Percentiles rank a stretch among this genome's conserved stretches.
These are phyloP conservation scores for Muscina levida DNA, from an alignment of 2,888 invertebrate species.

Conservation along the genomic window DNA sequence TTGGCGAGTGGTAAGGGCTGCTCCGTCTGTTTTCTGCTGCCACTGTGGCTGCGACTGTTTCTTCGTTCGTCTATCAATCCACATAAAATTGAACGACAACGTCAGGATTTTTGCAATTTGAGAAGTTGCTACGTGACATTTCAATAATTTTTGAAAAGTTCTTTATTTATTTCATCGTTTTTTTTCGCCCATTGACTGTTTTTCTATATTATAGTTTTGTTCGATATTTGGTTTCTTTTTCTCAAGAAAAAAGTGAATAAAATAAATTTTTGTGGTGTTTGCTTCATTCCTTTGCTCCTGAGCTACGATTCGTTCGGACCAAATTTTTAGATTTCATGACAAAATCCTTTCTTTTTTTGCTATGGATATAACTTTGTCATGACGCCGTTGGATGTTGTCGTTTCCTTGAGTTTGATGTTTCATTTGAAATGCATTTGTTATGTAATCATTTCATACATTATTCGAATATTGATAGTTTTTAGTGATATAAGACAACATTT, in stretches of 20 bases:
- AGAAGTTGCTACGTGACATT: constrained; percentile 79
- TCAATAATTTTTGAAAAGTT: constrained; percentile 79
- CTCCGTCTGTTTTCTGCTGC: constrained; percentile 18
- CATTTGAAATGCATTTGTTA: constrained; percentile 49
- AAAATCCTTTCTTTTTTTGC: constrained; percentile 68
- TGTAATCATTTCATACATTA: constrained; percentile 48
- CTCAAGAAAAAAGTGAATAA: constrained; percentile 37
- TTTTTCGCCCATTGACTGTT: constrained; percentile 11
- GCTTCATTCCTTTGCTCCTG: constrained; percentile 53
- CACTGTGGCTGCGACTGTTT: constrained; percentile 24
- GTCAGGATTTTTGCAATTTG: constrained; percentile 79
- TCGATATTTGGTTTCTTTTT: constrained; percentile 33
- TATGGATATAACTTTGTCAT: constrained; percentile 78
- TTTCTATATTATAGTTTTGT: constrained; percentile 50
- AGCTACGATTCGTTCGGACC: constrained; percentile 59
- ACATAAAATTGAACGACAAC: constrained; percentile 78
- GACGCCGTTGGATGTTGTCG: constrained; percentile 59
- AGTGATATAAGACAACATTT: constrained; percentile 57
- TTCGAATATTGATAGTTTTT: constrained; percentile 45
- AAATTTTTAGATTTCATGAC: constrained; percentile 77
- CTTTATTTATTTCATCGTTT: constrained; percentile 64
- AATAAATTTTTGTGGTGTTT: constrained; percentile 59
- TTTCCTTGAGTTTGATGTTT: constrained; percentile 23
- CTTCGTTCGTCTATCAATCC: constrained; percentile 75
- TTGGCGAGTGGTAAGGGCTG: constrained; percentile 3